phyloP scores from a whole-genome alignment of 2,113 vertebrate genomes.

The Perccottus glenii region DNA sequence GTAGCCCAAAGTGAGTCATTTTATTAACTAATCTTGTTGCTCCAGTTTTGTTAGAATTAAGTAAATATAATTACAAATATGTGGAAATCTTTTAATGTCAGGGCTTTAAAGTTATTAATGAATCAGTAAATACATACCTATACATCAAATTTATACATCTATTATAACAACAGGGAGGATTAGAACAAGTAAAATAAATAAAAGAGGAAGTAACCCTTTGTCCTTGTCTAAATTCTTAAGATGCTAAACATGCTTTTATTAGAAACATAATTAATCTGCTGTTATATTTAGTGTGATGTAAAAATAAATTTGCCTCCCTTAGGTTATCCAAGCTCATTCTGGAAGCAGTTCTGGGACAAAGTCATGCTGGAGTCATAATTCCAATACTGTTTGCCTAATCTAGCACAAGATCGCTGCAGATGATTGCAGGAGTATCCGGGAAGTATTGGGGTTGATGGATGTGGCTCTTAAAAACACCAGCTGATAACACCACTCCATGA shows the following conservation, averaged over 20 bases:
- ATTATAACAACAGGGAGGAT: too few species aligned
- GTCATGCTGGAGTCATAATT: constrained; percentile 47
- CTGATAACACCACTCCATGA: constrained; percentile 59
- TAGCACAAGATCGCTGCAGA: constrained; percentile 58
- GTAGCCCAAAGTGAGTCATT: too few species aligned
- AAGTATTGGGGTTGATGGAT: constrained; percentile 59
- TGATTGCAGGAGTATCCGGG: constrained; percentile 61
- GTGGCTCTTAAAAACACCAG: constrained; percentile 35
- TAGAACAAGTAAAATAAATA: neutral
- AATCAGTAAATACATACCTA: too few species aligned
- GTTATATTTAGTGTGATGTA: constrained; percentile 39
- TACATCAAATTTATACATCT: neutral
- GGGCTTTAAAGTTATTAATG: too few species aligned
- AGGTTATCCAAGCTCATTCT: constrained; percentile 40
- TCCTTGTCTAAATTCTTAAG: constrained; percentile 5
- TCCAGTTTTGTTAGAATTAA: too few species aligned
- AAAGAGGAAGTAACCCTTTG: neutral
- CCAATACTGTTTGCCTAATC: constrained; percentile 70
- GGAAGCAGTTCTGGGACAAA: constrained; percentile 13
- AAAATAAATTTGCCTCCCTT: constrained; percentile 11
- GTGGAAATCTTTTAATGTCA: too few species aligned
- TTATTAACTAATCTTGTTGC: too few species aligned
- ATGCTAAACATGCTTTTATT: constrained; percentile 12
- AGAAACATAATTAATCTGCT: constrained; percentile 4
- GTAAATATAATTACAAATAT: too few species aligned